phyloP scores from a whole-genome alignment of 2,113 vertebrate genomes.

The Misgurnus mizolepis region DNA sequence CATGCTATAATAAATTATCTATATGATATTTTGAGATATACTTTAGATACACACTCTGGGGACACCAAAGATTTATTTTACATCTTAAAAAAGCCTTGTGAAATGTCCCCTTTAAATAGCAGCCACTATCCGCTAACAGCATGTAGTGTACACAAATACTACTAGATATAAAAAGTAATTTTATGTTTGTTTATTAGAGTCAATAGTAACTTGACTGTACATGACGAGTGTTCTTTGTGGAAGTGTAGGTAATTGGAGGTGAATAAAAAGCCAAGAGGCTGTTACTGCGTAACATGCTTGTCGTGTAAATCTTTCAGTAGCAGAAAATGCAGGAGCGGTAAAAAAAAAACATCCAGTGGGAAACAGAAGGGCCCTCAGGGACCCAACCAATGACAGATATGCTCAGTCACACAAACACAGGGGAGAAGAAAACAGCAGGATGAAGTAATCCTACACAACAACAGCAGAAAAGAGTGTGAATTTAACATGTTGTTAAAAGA shows the following conservation, averaged over 20 bases:
- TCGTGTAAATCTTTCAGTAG: conserved; percentile 1
- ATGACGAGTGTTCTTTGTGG: too few species aligned
- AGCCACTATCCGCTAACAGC: too few species aligned
- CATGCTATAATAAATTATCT: too few species aligned
- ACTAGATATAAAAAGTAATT: too few species aligned
- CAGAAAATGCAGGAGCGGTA: not conserved
- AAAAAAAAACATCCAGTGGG: conserved; percentile 3
- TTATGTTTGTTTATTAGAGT: too few species aligned
- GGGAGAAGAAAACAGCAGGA: not conserved
- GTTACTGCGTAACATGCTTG: conserved; percentile 8
- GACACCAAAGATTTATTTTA: too few species aligned
- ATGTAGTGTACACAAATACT: too few species aligned
- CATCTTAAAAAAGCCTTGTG: too few species aligned
- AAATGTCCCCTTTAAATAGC: too few species aligned
- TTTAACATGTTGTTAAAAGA: conserved; percentile 1
- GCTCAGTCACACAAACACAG: conserved; percentile 4
- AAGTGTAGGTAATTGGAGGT: not conserved
- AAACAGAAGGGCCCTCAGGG: not conserved
- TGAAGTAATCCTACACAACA: not conserved
- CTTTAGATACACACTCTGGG: too few species aligned
- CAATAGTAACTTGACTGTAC: too few species aligned
- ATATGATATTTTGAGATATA: too few species aligned
- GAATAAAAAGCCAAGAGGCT: conserved; percentile 3
- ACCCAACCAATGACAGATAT: conserved; percentile 11
- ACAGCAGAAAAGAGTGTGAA: not conserved